Percentiles rank a stretch among this genome's conserved stretches.
These are phyloP conservation scores for Cheumatopsyche charites DNA, from an alignment of 1,140 invertebrate genomes.

Conservation along the genomic window DNA sequence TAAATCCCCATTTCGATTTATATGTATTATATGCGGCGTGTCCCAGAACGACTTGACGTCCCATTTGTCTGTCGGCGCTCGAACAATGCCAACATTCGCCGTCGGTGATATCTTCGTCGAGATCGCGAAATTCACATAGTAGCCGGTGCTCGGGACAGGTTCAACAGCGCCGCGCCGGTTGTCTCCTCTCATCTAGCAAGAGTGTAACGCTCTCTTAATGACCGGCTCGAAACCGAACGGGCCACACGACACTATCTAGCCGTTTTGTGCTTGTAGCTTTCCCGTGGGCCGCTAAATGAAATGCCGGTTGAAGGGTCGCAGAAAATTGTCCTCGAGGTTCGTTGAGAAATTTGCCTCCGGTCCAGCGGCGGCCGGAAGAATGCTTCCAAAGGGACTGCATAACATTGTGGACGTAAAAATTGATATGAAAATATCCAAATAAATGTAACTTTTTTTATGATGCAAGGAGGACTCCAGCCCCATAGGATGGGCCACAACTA, in stretches of 20 bases:
- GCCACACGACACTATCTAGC: not conserved
- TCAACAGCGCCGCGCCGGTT: slow-evolving; percentile 18
- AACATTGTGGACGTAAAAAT: too few relatives aligned
- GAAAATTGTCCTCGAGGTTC: too few relatives aligned
- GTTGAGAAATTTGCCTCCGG: too few relatives aligned
- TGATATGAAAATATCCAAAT: too few relatives aligned
- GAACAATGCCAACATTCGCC: slow-evolving; percentile 28
- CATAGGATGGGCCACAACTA: too few relatives aligned
- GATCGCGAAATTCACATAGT: slow-evolving; percentile 35
- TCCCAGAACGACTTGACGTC: not conserved
- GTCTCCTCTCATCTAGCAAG: slow-evolving; percentile 18
- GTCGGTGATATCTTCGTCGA: slow-evolving; percentile 11
- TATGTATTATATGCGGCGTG: too few relatives aligned
- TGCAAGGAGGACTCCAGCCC: too few relatives aligned
- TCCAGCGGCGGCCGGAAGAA: too few relatives aligned
- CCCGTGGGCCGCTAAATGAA: not conserved
- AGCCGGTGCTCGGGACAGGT: slow-evolving; percentile 19
- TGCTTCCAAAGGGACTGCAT: too few relatives aligned
- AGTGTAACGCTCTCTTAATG: slow-evolving; percentile 38
- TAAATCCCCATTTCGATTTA: too few relatives aligned
- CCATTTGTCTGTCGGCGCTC: slow-evolving; percentile 24
- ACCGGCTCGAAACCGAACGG: slow-evolving; percentile 27
- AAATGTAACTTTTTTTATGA: too few relatives aligned
- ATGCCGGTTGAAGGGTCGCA: too few relatives aligned
- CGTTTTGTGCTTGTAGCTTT: slow-evolving; percentile 6